These are phyloP conservation scores for Sminthurides aquaticus DNA, from an alignment of 2,888 invertebrate genomes.

Conservation along the genomic window DNA sequence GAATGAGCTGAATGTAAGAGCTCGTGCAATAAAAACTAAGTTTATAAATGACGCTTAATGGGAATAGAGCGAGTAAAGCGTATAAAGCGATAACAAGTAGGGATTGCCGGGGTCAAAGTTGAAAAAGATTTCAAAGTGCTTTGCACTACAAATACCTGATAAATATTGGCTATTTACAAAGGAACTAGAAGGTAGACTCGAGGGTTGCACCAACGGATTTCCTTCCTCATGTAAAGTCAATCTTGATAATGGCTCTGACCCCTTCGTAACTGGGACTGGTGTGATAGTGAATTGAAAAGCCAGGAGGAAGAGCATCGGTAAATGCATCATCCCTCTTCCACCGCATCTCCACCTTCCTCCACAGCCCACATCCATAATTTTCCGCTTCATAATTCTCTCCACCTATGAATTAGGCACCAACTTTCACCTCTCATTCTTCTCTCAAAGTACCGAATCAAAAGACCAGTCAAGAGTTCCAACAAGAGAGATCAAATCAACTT, in stretches of 20 bases:
- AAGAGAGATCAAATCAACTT: too few species aligned
- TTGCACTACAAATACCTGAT: background rate
- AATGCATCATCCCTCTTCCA: background rate
- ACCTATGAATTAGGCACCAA: background rate
- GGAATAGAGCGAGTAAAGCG: too few species aligned
- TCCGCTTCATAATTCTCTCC: background rate
- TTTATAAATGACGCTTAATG: background rate
- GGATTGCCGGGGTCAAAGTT: background rate
- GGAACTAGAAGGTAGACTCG: background rate
- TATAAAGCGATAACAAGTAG: background rate
- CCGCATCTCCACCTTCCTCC: background rate
- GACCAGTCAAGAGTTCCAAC: background rate
- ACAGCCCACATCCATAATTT: background rate
- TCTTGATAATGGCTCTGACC: background rate
- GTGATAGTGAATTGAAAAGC: background rate
- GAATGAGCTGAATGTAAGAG: background rate
- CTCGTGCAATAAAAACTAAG: background rate
- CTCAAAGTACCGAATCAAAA: background rate
- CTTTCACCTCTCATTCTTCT: background rate
- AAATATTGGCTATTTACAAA: background rate
- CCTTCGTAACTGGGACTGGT: background rate
- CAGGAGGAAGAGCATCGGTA: background rate
- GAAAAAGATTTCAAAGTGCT: background rate
- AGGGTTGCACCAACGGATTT: background rate
- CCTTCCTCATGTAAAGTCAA: background rate